A percentile compares a stretch with the other conserved stretches of the same genome.
Evolutionary conservation across 2,113 vertebrate genomes (phyloP).

Genomic region (Tautogolabrus adspersus): DNA sequence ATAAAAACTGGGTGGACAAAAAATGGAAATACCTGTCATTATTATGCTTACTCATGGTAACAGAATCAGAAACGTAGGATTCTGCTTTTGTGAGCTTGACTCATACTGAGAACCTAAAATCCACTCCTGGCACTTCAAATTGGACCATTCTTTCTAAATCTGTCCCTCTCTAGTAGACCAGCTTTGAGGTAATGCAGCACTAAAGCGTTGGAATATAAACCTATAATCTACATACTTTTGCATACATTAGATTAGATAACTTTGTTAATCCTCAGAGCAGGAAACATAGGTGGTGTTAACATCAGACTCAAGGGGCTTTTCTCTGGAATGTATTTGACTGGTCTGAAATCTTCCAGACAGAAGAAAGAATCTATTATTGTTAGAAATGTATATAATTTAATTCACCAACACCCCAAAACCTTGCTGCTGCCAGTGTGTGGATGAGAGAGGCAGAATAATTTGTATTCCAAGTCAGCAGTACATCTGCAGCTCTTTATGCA

Average conservation of each 20-base stretch:
- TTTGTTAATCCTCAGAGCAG: not conserved
- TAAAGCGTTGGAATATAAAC: not conserved
- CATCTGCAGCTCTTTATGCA: no score
- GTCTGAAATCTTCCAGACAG: no score
- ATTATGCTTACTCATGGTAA: not conserved
- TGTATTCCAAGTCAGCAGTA: no score
- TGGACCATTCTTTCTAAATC: not conserved
- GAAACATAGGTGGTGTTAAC: not conserved
- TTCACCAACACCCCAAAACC: no score
- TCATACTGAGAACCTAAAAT: no score
- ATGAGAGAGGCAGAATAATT: no score
- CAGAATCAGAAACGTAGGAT: not conserved
- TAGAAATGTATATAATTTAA: no score
- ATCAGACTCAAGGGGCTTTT: no score
- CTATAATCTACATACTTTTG: not conserved
- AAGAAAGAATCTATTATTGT: no score
- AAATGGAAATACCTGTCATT: not conserved
- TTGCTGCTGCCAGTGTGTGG: no score
- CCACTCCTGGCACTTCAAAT: not conserved
- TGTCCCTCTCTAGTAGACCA: not conserved
- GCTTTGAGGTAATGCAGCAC: not conserved
- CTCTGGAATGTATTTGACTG: no score
- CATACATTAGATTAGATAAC: conserved; percentile 2
- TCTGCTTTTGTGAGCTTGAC: not conserved
- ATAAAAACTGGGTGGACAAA: no score